Percentiles rank a stretch among this genome's conserved stretches.
phyloP scores from a whole-genome alignment of 2,888 invertebrate species.

The Myopa testacea region DNA sequence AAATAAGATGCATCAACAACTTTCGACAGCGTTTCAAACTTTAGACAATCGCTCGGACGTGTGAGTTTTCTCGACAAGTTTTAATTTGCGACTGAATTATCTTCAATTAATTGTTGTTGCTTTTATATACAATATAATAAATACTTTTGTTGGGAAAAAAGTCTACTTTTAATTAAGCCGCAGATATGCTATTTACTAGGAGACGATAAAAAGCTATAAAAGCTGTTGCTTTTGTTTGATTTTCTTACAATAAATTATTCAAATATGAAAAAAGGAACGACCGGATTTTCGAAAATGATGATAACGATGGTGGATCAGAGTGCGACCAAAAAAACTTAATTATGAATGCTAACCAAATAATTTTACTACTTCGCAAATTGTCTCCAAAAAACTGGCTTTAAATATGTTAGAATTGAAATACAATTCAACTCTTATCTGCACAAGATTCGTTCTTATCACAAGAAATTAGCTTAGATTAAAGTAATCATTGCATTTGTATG shows the following conservation, averaged over 20 bases:
- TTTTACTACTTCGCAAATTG: too few species aligned
- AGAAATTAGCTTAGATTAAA: too few species aligned
- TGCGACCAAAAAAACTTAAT: too few species aligned
- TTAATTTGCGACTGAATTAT: slow-evolving; percentile 60
- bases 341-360: too few species aligned
- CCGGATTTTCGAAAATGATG: neutral
- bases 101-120: slow-evolving; percentile 64
- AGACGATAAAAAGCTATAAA: neutral
- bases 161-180: slow-evolving; percentile 27
- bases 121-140: slow-evolving; percentile 58
- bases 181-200: slow-evolving; percentile 6
- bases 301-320: neutral
- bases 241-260: neutral
- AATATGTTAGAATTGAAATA: too few species aligned
- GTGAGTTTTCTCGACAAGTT: slow-evolving; percentile 40
- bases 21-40: slow-evolving; percentile 9
- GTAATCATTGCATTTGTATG: too few species aligned
- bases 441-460: too few species aligned
- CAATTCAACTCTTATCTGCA: too few species aligned
- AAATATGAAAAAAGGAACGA: neutral
- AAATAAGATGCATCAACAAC: slow-evolving; percentile 37
- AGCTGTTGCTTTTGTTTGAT: neutral
- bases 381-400: too few species aligned
- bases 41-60: neutral
- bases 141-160: neutral